Evolutionary conservation across 2,797 vertebrate species (phyloP), one percentile per base, ranked within the genome.

Genomic region (Pseudotriccus pelzelni): DNA sequence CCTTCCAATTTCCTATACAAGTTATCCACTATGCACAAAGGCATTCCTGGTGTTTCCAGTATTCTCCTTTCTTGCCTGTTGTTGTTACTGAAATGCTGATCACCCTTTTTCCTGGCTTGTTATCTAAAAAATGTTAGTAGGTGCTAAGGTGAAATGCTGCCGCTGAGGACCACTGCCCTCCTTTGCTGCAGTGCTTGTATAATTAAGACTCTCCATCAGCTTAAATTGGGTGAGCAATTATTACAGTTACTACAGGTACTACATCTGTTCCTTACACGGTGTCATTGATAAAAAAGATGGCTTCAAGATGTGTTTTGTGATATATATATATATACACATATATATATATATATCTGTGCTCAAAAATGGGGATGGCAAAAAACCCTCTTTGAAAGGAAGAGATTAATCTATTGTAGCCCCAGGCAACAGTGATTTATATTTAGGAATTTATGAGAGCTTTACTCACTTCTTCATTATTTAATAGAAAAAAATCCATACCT

Each of bases 401-500:
- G 79, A 87, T 88, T 91, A 89, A 92, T 94, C 58, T 90, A 14
- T 16, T 47, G 43, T 82, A 84, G 64, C 81, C 67, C 85, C 87
- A 36, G 89, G 80, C 83, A 84, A 68, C 75, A 47, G 49, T 96
- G 91, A 93, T 92, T 96, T 97, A 91, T 91, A 90, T 70, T 90
- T 81, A 87, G 46, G 20, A 92, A 50, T 93, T 93, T 94, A 90
- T 93, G 69, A 96, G 49, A 91, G 91, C 55, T 88, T 97, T 96
- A 87, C 62, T 97, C 66, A 87, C 59, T 96, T 69, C 49, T 87
- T 95, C 66, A 94, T 95, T 96, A 94, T 94, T 96, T 84, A 73
- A 46, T 85, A 83, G 10, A 56, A 96, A 79, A 96, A 96, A 95
- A 90, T 93, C 87, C 69, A 87, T 96, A 78, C 56, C 91, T 92